phyloP scores from a whole-genome alignment of 2,797 vertebrate species.

The Setipinna tenuifilis region DNA sequence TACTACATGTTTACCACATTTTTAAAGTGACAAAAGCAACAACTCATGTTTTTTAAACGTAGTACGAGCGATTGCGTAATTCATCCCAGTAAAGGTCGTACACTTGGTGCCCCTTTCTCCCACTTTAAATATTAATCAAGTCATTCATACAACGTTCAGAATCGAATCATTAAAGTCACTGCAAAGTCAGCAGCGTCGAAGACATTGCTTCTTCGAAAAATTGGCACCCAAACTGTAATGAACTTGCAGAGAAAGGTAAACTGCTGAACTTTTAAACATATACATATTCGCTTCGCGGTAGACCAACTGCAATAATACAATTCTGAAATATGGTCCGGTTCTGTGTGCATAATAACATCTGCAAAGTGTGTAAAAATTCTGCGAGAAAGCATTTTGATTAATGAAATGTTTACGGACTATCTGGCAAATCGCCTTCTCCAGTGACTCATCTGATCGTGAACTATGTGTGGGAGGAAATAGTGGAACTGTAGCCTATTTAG shows the following conservation, averaged over 20 bases:
- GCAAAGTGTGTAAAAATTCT: neutral
- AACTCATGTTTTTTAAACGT: too few species aligned
- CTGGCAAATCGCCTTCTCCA: constrained; percentile 50
- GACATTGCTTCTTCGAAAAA: neutral
- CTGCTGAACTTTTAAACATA: neutral
- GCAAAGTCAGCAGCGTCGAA: neutral
- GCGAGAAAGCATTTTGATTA: neutral
- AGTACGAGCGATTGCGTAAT: neutral
- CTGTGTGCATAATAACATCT: neutral
- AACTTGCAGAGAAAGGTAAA: neutral
- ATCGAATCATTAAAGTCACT: neutral
- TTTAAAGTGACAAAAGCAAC: too few species aligned
- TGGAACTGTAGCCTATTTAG: constrained; percentile 51
- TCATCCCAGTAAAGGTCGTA: neutral
- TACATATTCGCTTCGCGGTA: neutral
- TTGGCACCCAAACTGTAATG: neutral
- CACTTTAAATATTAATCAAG: neutral
- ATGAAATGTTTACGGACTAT: constrained; percentile 20
- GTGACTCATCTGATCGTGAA: constrained; percentile 63
- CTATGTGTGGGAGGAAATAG: constrained; percentile 50
- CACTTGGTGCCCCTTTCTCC: constrained; percentile 4
- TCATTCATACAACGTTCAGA: neutral
- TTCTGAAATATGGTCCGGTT: neutral
- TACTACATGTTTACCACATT: too few species aligned
- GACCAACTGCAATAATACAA: neutral